Evolutionary conservation across 2,113 vertebrate species (phyloP).

Genomic region (Epinephelus lanceolatus): DNA sequence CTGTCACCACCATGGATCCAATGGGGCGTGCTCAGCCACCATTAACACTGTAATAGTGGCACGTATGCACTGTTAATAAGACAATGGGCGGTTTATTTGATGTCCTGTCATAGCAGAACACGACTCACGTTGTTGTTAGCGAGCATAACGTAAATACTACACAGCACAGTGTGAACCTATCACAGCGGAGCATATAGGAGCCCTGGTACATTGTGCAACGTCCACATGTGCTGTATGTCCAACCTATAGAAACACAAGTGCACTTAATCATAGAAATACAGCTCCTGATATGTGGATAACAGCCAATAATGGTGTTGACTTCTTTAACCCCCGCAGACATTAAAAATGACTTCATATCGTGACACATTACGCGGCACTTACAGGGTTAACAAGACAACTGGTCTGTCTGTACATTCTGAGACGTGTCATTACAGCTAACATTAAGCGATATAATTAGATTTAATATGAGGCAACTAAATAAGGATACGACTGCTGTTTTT

Average conservation of each 20-base stretch:
- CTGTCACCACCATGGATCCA: background rate
- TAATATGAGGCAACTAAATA: background rate
- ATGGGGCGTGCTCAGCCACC: background rate
- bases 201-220: slow-evolving; percentile 21
- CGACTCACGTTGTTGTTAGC: background rate
- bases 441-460: background rate
- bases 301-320: too few species aligned
- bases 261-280: background rate
- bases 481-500: background rate
- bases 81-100: background rate
- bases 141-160: background rate
- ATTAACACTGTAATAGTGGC: background rate
- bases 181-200: background rate
- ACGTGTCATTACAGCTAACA: background rate
- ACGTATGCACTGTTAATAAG: background rate
- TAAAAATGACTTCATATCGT: background rate
- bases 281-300: background rate
- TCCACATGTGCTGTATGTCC: slow-evolving; percentile 9
- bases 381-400: background rate
- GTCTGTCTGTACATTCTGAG: background rate
- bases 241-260: background rate
- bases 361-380: too few species aligned
- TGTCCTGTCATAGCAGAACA: background rate
- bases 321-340: background rate
- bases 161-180: background rate